Percentiles rank a stretch among this genome's conserved stretches.
phyloP scores from a whole-genome alignment of 2,113 vertebrate genomes.

The Nanger granti region DNA sequence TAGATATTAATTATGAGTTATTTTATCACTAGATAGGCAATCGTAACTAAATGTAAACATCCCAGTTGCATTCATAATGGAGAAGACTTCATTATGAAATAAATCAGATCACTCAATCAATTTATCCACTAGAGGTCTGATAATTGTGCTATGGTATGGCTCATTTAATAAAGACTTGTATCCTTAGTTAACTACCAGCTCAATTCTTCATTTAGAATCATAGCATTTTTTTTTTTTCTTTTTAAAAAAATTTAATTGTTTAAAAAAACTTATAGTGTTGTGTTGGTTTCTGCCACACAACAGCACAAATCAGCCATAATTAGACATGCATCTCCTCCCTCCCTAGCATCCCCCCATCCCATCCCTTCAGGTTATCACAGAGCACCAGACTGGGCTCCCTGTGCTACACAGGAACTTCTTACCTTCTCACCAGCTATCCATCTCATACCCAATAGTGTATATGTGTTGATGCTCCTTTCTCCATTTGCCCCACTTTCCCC shows the following conservation, averaged over 20 bases:
- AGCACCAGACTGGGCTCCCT: background rate
- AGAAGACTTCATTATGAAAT: background rate
- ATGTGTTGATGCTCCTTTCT: background rate
- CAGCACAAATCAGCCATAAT: background rate
- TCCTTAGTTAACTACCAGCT: background rate
- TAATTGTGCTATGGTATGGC: background rate
- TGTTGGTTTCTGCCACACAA: background rate
- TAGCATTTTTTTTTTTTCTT: background rate
- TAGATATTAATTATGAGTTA: background rate
- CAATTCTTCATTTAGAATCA: background rate
- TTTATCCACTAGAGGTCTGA: background rate
- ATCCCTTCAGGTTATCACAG: background rate
- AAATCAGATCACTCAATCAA: background rate
- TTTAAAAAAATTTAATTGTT: background rate
- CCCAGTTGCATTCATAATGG: background rate
- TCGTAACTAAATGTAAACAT: background rate
- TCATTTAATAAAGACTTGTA: background rate
- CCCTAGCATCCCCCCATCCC: background rate
- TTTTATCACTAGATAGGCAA: background rate
- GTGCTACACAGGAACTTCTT: background rate
- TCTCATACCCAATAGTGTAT: no score
- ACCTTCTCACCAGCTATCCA: background rate
- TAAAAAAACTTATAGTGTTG: background rate
- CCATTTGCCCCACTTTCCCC: background rate
- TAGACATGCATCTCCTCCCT: background rate